These are phyloP conservation scores for Aphrophora alni DNA, from an alignment of 2,888 invertebrate genomes.

Conservation along the genomic window DNA sequence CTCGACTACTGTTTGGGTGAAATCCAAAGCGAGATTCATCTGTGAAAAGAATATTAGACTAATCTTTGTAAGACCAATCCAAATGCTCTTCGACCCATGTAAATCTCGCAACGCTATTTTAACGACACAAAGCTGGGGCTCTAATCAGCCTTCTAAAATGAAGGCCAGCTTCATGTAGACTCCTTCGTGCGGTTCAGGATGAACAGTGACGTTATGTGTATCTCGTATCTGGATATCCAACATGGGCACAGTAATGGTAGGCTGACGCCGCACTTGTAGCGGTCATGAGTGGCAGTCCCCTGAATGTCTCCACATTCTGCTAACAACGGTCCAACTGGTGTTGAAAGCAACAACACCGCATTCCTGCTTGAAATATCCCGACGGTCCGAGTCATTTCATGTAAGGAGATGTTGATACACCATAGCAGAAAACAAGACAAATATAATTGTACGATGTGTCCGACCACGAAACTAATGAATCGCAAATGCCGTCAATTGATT, in stretches of 20 bases:
- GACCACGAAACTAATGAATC: neutral
- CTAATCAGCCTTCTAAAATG: too few relatives aligned
- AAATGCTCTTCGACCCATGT: neutral
- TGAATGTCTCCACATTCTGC: neutral
- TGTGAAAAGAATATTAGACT: neutral
- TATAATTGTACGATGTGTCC: neutral
- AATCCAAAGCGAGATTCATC: neutral
- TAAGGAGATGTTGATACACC: neutral
- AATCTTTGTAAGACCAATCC: neutral
- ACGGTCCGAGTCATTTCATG: neutral
- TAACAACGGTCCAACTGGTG: neutral
- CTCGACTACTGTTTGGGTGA: neutral
- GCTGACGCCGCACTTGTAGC: too few relatives aligned
- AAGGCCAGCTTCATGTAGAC: too few relatives aligned
- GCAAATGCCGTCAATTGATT: neutral
- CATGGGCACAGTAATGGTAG: too few relatives aligned
- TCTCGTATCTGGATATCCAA: too few relatives aligned
- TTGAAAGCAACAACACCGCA: neutral
- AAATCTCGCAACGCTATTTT: too few relatives aligned
- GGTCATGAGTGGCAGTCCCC: neutral
- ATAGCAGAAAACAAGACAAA: neutral
- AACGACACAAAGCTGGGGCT: too few relatives aligned
- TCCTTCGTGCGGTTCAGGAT: too few relatives aligned
- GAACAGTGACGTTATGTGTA: too few relatives aligned
- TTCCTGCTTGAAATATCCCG: neutral